phyloP scores from a whole-genome alignment of 2,888 invertebrate genomes.

The Phyllotreta striolata region DNA sequence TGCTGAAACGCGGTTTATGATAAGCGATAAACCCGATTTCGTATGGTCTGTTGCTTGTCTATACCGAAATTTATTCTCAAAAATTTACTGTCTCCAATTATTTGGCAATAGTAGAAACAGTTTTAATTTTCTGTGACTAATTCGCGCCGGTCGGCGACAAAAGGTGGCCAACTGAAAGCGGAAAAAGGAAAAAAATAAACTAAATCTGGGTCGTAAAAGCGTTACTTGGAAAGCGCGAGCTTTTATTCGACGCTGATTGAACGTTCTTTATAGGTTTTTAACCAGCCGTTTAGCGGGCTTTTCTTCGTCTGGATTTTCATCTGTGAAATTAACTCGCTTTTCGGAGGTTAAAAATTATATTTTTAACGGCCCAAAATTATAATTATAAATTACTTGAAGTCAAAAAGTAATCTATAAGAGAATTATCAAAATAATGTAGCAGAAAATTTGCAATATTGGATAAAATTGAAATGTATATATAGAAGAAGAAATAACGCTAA shows the following conservation, averaged over 20 bases:
- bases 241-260: constrained; percentile 14
- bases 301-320: too few relatives aligned
- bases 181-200: constrained; percentile 39
- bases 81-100: constrained; percentile 47
- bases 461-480: too few relatives aligned
- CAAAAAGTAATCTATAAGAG: too few relatives aligned
- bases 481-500: too few relatives aligned
- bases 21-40: constrained; percentile 48
- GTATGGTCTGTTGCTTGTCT: constrained; percentile 49
- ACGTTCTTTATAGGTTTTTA: constrained; percentile 25
- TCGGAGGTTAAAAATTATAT: too few relatives aligned
- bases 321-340: too few relatives aligned
- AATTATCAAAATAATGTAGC: too few relatives aligned
- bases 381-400: too few relatives aligned
- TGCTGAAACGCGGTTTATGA: constrained; percentile 41
- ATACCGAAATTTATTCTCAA: constrained; percentile 49
- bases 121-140: constrained; percentile 51
- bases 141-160: constrained; percentile 42
- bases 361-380: too few relatives aligned
- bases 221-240: constrained; percentile 28
- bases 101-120: constrained; percentile 49
- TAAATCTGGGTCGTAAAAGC: constrained; percentile 33
- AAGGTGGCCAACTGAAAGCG: constrained; percentile 29
- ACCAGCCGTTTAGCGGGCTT: constrained; percentile 15
- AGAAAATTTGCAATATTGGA: too few relatives aligned